Base-by-base conservation (phyloP, 2,888 invertebrate species). In the Tenthredo distinguenda region DNA sequence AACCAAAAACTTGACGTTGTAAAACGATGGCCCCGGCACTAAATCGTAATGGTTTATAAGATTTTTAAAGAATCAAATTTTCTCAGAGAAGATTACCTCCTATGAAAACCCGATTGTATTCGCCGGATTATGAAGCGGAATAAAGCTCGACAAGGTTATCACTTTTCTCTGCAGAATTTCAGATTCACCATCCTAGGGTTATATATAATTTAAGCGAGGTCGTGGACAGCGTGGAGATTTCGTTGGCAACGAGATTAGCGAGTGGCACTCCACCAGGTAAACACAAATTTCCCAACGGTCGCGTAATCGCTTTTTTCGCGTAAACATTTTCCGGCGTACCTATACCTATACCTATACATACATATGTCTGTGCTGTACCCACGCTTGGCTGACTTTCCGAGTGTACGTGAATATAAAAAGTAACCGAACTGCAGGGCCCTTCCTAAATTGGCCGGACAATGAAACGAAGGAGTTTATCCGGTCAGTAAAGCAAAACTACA, bases 211-310 rank as follows among this genome's bases (percentile, higher is more conserved):
- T 62, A 81, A 81, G 58, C 58, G 62, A 62, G 37, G 58, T 21
- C 18, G 81, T 81, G 81, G 62, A 9, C 79, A 81, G 58, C 79
- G 62, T 62, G 12, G 79, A 81, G 18, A 81, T 62, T 81, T 37
- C 81, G 62, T 81, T 15, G 81, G 81, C 62, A 81, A 81, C 81
- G 81, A 58, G 81, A 81, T 81, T 81, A 81, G 81, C 81, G 37
- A 81, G 81, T 81, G 81, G 58, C 62, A 62, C 81, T 81, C 81
- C 21, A 62, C 37, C 81, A 81, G 81, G 81, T 81, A 62, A 81
- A 81, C 81, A 81, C 40, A 81, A 81, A 81, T 81, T 81, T 81
- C 37, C 58, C 81, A 81, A 81, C 62, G 62, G 81, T 81, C 58
- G 58, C 58, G 81, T 81, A 81, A 81, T 81, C 81, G 81, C 81